Evolutionary conservation across 2,113 vertebrate genomes (phyloP), one percentile per base, ranked within the genome.

Genomic region (Lamprotornis superbus): DNA sequence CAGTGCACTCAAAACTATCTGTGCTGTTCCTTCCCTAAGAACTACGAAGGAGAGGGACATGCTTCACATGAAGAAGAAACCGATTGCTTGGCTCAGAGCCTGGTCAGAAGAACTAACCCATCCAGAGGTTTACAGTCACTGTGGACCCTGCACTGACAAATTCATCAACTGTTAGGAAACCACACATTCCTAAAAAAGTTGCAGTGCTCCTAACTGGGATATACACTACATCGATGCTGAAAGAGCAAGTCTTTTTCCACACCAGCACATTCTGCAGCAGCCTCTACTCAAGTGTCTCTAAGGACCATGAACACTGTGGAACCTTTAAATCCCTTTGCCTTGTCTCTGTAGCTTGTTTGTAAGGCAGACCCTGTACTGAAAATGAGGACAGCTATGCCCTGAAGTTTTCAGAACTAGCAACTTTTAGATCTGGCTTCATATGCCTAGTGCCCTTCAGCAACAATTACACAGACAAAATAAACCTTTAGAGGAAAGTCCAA

Each of bases 381-480:
- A 96, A 86, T 15, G 57, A 90, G 64, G 90, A 42, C 55, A 87
- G 49, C 44, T 64, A 75, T 70, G 68, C 76, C 87, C 71, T 56
- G 55, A 63, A 80, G 61, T 93, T 95, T 85, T 80, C 63, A 86
- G 68, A 35, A 79, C 67, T 63, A 83, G 57, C 28, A 79, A 87
- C 74, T 89, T 82, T 55, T 23, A 92, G 68, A 85, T 52, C 46
- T 65, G 87, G 75, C 42, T 95, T 86, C 60, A 23, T 9, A 55
- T 5, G 40, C 3, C 24, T 74, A 52, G 46, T 40, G 68, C 35
- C 76, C 40, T 83, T 92, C 85, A 93, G 83, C 56, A 64, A 86
- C 40, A 67, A 75, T 44, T 75, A 80, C 50, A 53, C 39, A 35
- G 10, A 50, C 5, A 65, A 81, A 71, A 90, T 47, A 84, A 90